Conservation (phyloP, 2,888 invertebrate genomes). For the Temnothorax ravouxi region DNA sequence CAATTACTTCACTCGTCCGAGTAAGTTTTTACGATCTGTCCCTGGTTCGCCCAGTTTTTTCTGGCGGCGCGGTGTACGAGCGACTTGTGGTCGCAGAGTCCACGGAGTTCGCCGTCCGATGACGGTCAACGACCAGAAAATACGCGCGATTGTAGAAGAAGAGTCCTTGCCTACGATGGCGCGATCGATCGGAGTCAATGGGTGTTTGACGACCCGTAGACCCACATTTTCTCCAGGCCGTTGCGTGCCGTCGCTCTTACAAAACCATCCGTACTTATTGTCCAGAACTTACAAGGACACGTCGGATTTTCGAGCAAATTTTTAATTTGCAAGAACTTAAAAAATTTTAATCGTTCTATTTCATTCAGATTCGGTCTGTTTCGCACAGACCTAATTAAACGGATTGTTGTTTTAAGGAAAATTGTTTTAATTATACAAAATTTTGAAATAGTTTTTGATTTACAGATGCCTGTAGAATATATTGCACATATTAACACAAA, state of each 20-base stretch:
- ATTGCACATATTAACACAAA: background rate
- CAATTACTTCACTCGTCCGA: conserved; percentile 70
- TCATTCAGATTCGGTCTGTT: background rate
- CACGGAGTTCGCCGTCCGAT: conserved; percentile 62
- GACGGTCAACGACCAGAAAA: conserved; percentile 80
- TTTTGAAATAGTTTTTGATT: background rate
- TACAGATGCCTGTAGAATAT: background rate
- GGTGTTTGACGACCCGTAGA: conserved; percentile 76
- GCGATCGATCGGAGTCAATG: conserved; percentile 67
- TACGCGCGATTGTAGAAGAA: conserved; percentile 65
- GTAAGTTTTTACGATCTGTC: conserved; percentile 72
- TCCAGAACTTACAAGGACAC: background rate
- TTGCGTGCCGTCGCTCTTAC: background rate
- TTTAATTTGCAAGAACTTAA: background rate
- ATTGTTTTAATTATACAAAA: background rate
- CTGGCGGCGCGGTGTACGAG: conserved; percentile 31
- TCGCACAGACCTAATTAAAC: background rate
- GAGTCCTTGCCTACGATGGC: conserved; percentile 49
- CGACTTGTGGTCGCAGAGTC: conserved; percentile 48
- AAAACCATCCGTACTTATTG: background rate
- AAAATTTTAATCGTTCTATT: background rate
- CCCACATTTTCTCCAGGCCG: conserved; percentile 74
- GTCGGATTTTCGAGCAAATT: background rate
- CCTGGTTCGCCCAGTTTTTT: conserved; percentile 77
- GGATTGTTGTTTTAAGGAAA: background rate